Evolutionary conservation across 2,797 vertebrate species (phyloP), one percentile per base, ranked within the genome.

Genomic region (Pygocentrus nattereri): DNA sequence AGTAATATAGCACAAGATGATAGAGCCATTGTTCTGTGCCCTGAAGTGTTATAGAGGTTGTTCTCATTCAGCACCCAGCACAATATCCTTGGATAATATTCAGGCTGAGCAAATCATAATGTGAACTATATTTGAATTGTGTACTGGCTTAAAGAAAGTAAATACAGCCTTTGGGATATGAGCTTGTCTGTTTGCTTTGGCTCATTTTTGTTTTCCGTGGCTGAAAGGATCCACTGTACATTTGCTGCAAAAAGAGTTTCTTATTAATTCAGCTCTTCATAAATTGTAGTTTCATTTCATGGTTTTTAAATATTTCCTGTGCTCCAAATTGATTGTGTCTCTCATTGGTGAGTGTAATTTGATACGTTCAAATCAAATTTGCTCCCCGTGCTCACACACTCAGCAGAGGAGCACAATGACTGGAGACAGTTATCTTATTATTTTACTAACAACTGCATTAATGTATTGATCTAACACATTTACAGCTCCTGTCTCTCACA

Each of bases 271-370:
- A 21, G 56, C 68, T 78, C 59, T 68, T 15, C 69, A 49, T 76
- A 62, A 85, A 47, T 38, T 78, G 79, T 6, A 65, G 47, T 82
- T 87, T 84, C 72, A 83, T 88, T 76, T 87, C 50, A 72, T 76
- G 73, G 73, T 81, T 79, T 78, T 85, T 88, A 61, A 78, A 78
- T 86, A 65, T 82, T 74, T 84, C 49, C 61, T 86, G 69, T 75
- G 19, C 49, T 38, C 3, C 27, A 67, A 70, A 78, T 72, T 88
- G 56, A 83, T 84, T 74, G 77, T 85, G 62, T 82, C 82, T 84
- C 72, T 74, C 74, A 70, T 80, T 78, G 58, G 44, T 59, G 11
- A 79, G 68, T 59, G 62, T 54, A 89, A 82, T 50, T 54, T 78
- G 64, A 84, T 44, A 52, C 44, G 41, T 78, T 41, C n/a, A 13